Base-by-base conservation (phyloP, 2,888 invertebrate species). In the Tetrapedia diversipes region DNA sequence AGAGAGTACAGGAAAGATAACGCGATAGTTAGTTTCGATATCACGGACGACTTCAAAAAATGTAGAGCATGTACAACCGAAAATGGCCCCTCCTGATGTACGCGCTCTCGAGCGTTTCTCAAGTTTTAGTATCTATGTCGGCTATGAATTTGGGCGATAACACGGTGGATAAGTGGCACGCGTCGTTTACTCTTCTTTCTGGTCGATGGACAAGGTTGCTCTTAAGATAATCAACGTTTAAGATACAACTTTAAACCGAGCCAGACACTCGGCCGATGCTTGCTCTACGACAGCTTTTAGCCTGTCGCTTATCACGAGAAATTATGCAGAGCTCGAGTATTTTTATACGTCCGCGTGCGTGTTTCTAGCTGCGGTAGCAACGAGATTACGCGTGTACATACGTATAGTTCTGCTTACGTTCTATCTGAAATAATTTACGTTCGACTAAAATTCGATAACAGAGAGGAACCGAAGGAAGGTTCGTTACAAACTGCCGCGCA, bases 91-190 rank as follows among this genome's bases (percentile, higher is more conserved):
- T 39, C 56, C 39, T 41, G 69, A 39, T 34, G 70, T n/a, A n/a
- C 19, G 16, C 22, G 16, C 4, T 0, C 45, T 29, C 47, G 59
- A 61, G 56, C 66, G 51, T 27, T n/a, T n/a, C n/a, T 45, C 37
- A 45, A 78, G 61, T 77, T 78, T 76, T 72, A 74, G 54, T 78
- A 70, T 59, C 67, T 32, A 19, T 8, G 34, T 37, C 59, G 68
- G 56, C 63, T 67, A 71, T 69, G 60, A 57, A 54, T 64, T 54
- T 49, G 70, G 11, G 69, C 80, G 85, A 86, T 86, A 88, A 82
- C 83, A 69, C 75, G 57, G 49, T 51, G 77, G 73, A 81, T 84
- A 86, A 87, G 87, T 86, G 89, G 88, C 89, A 87, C 89, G 89
- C 83, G 89, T 85, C 86, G 80, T 39, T 43, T 39, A 43, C 41